Evolutionary conservation across 2,888 invertebrate genomes (phyloP), one percentile per base, ranked within the genome.

Genomic region (Watsonalla cultraria): DNA sequence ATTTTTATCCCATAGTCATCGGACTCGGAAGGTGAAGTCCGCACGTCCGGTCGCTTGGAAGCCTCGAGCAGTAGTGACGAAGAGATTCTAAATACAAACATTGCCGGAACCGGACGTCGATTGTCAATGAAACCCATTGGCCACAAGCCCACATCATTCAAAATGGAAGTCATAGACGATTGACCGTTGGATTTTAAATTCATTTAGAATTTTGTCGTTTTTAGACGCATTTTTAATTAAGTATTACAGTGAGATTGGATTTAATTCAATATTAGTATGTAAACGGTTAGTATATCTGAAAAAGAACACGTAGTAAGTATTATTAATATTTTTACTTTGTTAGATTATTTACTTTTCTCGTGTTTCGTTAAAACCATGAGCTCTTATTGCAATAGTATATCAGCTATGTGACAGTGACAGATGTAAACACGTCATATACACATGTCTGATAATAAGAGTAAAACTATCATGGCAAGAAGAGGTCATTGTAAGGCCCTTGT

Each of bases 21-120:
- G 51, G 88, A 89, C 53, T 84, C 86, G 6, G 88, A 87, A 52
- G 84, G 80, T 53, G 84, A 82, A 60, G 73, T 82, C 56, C 79
- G 79, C 52, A 72, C 80, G 64, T 70, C 81, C 60, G 82, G 77
- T 56, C 84, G 72, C 61, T 82, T 82, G 68, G 81, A 87, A 54
- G 83, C 78, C 57, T 86, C 86, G 9, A 89, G 88, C 72, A 86
- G 86, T 64, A 82, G 86, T 76, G 90, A 89, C 62, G 90, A 90
- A 47, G 88, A 90, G 47, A 83, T 87, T 61, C 66, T 83, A 56
- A 82, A 84, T 69, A 75, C 82, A 51, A 84, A 80, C 66, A 70
- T 75, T 58, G 73, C 74, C 57, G 71, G 75, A 56, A 72, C 74
- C 51, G 80, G 80, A 61, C 80, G 78, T 46, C 78, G 89, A 11